phyloP scores from a whole-genome alignment of 2,113 vertebrate genomes.

The Peromyscus polionotus region DNA sequence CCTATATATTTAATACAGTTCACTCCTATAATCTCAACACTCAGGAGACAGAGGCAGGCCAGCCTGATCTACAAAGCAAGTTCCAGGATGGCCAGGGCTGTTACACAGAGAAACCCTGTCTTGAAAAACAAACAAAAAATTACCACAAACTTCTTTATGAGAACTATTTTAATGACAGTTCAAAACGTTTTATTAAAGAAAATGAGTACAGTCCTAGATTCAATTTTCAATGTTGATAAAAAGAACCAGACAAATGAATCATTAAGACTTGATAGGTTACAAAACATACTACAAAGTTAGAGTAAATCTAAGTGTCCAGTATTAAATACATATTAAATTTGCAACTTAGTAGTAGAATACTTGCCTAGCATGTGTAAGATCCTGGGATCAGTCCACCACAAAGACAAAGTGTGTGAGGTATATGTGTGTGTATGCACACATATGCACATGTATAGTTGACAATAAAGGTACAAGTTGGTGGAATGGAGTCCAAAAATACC shows the following conservation, averaged over 20 bases:
- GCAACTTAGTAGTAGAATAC: not conserved
- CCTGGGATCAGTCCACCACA: not conserved
- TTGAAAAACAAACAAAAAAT: not conserved
- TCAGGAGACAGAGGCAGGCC: no score
- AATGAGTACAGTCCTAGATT: not conserved
- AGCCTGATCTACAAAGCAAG: not conserved
- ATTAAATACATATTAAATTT: not conserved
- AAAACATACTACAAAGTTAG: not conserved
- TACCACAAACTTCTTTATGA: not conserved
- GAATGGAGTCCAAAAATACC: not conserved
- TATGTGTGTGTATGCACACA: not conserved
- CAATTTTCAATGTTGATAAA: not conserved
- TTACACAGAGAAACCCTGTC: not conserved
- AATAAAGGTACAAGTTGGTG: not conserved
- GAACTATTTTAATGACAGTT: not conserved
- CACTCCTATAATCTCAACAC: not conserved
- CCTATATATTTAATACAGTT: not conserved
- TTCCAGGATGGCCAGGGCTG: not conserved
- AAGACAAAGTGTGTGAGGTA: not conserved
- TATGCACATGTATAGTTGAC: not conserved
- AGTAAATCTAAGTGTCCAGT: not conserved
- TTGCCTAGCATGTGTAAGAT: not conserved
- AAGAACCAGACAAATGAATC: not conserved
- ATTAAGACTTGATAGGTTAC: no score
- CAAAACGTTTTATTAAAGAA: not conserved